phyloP scores from a whole-genome alignment of 2,797 vertebrate species.

The Clarias pachynema region DNA sequence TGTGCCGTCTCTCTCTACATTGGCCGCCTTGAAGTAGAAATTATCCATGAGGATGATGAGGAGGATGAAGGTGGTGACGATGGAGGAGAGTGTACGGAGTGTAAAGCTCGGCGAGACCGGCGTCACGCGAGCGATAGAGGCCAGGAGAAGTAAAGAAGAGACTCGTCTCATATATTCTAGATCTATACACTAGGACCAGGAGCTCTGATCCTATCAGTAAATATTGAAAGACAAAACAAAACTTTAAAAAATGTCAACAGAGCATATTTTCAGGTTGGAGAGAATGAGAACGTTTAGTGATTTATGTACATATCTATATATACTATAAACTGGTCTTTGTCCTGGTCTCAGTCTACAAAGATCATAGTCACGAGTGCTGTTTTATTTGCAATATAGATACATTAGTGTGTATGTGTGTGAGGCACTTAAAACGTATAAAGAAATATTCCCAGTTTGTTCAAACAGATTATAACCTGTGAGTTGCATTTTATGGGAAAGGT shows the following conservation, averaged over 20 bases:
- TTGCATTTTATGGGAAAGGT: neutral
- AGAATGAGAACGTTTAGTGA: neutral
- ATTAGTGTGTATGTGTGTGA: constrained; percentile 10
- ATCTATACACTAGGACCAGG: neutral
- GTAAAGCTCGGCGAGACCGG: constrained; percentile 67
- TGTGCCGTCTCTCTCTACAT: constrained; percentile 88
- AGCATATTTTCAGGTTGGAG: constrained; percentile 18
- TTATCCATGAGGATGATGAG: constrained; percentile 81
- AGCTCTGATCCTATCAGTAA: constrained; percentile 18
- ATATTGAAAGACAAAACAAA: constrained; percentile 8
- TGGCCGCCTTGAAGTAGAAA: constrained; percentile 86
- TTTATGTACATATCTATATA: neutral
- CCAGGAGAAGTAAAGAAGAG: constrained; percentile 66
- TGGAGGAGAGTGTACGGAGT: constrained; percentile 67
- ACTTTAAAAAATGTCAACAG: neutral
- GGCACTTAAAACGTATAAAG: neutral
- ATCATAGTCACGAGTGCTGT: constrained; percentile 8
- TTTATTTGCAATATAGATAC: constrained; percentile 14
- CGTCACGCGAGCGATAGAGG: constrained; percentile 60
- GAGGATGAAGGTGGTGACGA: constrained; percentile 66
- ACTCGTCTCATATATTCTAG: neutral
- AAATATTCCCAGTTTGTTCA: neutral
- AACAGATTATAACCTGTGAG: neutral
- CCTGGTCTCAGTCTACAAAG: constrained; percentile 11
- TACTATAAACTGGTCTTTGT: constrained; percentile 8